These are phyloP conservation scores for Sebastiscus tertius DNA, from an alignment of 2,797 vertebrate species.

Conservation along the genomic window DNA sequence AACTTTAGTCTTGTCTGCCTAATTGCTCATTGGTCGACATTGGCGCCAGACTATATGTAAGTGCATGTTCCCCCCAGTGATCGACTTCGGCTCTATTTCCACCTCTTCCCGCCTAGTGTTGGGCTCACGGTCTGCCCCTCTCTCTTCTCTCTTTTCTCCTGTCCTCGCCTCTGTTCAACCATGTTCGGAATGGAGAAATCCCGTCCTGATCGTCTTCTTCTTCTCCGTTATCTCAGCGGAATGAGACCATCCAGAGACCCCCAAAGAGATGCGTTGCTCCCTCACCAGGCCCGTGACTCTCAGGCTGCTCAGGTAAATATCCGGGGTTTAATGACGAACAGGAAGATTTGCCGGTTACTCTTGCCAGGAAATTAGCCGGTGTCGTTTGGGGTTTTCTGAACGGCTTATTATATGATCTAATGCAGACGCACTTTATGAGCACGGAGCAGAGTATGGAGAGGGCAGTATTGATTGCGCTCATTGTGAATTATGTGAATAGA, in stretches of 20 bases:
- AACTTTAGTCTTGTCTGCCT: slow-evolving; percentile 87
- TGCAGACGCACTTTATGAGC: slow-evolving; percentile 70
- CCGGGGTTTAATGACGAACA: slow-evolving; percentile 75
- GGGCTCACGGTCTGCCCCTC: slow-evolving; percentile 67
- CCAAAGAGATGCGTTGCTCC: slow-evolving; percentile 68
- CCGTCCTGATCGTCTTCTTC: slow-evolving; percentile 46
- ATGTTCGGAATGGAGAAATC: slow-evolving; percentile 76
- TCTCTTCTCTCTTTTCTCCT: slow-evolving; percentile 64
- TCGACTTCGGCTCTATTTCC: slow-evolving; percentile 72
- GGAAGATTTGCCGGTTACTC: slow-evolving; percentile 74
- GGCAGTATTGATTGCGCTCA: slow-evolving; percentile 81
- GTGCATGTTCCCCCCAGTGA: slow-evolving; percentile 76
- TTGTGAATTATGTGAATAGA: slow-evolving; percentile 84
- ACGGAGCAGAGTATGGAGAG: slow-evolving; percentile 62
- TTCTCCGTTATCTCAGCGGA: slow-evolving; percentile 73
- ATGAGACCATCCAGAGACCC: slow-evolving; percentile 74
- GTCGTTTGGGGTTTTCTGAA: slow-evolving; percentile 69
- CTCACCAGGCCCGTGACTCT: slow-evolving; percentile 81
- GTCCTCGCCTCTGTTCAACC: slow-evolving; percentile 66
- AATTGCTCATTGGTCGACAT: slow-evolving; percentile 90
- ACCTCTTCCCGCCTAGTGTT: slow-evolving; percentile 71
- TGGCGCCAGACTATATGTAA: slow-evolving; percentile 81
- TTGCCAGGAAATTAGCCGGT: slow-evolving; percentile 71
- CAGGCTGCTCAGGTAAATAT: slow-evolving; percentile 85
- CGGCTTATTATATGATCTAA: slow-evolving; percentile 76